Base-by-base conservation (phyloP, 2,113 vertebrate species). In the Noturus placidus region DNA sequence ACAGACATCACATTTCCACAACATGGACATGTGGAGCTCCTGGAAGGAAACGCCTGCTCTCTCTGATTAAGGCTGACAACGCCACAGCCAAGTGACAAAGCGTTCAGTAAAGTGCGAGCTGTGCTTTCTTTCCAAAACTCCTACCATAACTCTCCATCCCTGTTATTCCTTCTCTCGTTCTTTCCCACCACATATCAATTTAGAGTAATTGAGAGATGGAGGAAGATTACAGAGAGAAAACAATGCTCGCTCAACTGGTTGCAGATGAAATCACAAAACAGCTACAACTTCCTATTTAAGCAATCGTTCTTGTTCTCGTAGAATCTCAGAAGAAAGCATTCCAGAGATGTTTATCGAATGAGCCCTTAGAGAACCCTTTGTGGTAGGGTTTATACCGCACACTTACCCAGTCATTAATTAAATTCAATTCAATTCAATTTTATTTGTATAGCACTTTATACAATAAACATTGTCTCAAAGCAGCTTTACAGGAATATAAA, bases 201-300 rank as follows among this genome's bases (percentile, higher is more conserved):
- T 20, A 80, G 52, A 33, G 19, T 80, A 14, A 80, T 11, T 80
- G 50, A 20, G 15, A 30, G 50, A 30, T 0, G 0, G 50, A 11
- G 14, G 30, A 30, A 2, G 11, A 4, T 54, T 79, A 52, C 14
- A 72, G 42, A 86, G 25, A 25, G 76, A 80, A 79, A 80, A 80
- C 63, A 79, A 54, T 27, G 22, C 30, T 33, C 27, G 5, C 42
- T 79, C n/a, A 57, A 80, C 6, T 22, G 30, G 30, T 10, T 57
- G 61, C 35, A 83, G 63, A 67, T 67, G 42, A 69, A 83, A 83
- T 42, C 82, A 83, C 82, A 33, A n/a, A 67, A 69, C 3, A 67
- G 35, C 13, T 9, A 25, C 7, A 10, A 46, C 59, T 27, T 82
- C 35, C 11, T 59, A 38, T 25, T 33, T 14, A 33, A 25, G 30